Percentiles rank a stretch among this genome's conserved stretches.
Evolutionary conservation across 1,140 invertebrate species (phyloP).

Genomic region (Trichogramma pretiosum): DNA sequence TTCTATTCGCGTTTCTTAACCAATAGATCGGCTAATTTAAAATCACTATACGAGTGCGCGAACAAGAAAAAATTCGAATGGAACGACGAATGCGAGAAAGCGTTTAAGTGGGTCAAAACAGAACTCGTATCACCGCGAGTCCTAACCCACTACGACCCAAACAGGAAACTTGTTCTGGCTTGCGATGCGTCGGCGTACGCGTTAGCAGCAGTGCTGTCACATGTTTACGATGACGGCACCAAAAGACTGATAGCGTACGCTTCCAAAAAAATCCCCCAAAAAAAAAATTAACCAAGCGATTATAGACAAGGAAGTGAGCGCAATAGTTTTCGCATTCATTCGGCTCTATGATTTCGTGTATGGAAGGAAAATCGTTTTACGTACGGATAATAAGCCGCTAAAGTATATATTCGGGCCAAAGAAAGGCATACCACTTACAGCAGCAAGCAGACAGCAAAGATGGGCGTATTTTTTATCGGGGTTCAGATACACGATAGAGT

Average conservation of each 20-base stretch:
- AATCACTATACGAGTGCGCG: slow-evolving; percentile 15
- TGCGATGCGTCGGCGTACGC: slow-evolving; percentile 35
- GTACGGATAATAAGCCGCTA: slow-evolving; percentile 37
- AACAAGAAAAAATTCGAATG: slow-evolving; percentile 3
- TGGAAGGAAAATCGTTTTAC: slow-evolving; percentile 34
- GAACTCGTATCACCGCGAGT: slow-evolving; percentile 22
- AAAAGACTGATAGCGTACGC: slow-evolving; percentile 5
- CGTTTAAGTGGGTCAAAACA: slow-evolving; percentile 20
- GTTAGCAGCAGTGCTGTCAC: slow-evolving; percentile 30
- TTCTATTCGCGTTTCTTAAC: slow-evolving; percentile 20
- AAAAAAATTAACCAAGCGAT: slow-evolving; percentile 1
- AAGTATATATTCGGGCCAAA: slow-evolving; percentile 4
- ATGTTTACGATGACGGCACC: slow-evolving; percentile 23
- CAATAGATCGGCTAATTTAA: slow-evolving; percentile 9
- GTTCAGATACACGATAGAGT: slow-evolving; percentile 9
- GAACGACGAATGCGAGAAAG: slow-evolving; percentile 6
- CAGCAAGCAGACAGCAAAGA: not conserved
- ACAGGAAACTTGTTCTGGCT: slow-evolving; percentile 25
- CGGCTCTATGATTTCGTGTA: slow-evolving; percentile 39
- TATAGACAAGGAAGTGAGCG: slow-evolving; percentile 2
- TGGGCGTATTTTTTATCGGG: not conserved
- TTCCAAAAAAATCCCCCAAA: slow-evolving; percentile 5
- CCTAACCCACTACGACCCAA: slow-evolving; percentile 27
- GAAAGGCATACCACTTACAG: slow-evolving; percentile 17
- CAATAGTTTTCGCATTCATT: slow-evolving; percentile 17